Conservation (phyloP, 2,113 vertebrate species). For the Oxygymnocypris stewartii region DNA sequence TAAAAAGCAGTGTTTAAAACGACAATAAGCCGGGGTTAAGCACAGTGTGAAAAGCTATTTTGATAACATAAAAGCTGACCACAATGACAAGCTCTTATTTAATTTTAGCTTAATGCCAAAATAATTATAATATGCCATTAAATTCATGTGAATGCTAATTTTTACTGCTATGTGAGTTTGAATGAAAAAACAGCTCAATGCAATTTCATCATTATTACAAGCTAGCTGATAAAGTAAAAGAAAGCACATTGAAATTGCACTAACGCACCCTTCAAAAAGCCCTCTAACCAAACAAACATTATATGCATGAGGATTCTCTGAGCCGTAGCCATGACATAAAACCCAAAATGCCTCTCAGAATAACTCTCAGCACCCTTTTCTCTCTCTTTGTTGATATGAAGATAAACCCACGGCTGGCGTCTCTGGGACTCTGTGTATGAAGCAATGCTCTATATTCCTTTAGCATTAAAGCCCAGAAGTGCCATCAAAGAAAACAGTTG, state of each 20-base stretch:
- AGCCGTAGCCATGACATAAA: conserved; percentile 9
- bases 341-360: conserved; percentile 6
- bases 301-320: background rate
- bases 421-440: background rate
- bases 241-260: background rate
- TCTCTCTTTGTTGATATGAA: background rate
- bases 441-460: background rate
- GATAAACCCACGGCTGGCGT: background rate
- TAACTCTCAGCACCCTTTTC: background rate
- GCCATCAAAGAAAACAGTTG: conserved; percentile 32
- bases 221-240: background rate
- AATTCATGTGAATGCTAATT: background rate
- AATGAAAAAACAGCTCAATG: background rate
- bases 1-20: too few relatives aligned
- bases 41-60: too few relatives aligned
- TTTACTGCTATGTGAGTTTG: background rate
- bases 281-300: conserved; percentile 18
- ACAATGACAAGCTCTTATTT: background rate
- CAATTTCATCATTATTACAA: background rate
- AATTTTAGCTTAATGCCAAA: background rate
- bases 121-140: background rate
- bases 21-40: too few relatives aligned
- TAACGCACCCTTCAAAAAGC: background rate
- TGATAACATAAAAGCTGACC: conserved; percentile 11
- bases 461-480: conserved; percentile 19